Evolutionary conservation across 2,888 invertebrate species (phyloP), one percentile per base, ranked within the genome.

Genomic region (Oscheius sp.): DNA sequence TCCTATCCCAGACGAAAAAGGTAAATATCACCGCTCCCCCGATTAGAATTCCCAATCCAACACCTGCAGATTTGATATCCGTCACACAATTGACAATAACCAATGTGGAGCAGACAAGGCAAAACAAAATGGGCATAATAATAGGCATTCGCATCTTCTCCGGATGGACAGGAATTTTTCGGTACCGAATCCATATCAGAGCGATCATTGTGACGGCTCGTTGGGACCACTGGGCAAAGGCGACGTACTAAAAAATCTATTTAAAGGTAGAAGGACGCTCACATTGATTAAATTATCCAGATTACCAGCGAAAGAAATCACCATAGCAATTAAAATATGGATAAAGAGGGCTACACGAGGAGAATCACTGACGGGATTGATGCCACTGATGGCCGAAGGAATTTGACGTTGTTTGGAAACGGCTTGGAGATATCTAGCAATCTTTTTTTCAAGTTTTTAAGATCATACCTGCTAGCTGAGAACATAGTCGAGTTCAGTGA

Each of bases 201-300:
- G 81, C 81, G n/a, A 75, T 50, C 77, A 85, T 84, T 24, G 84
- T 84, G 62, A 81, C 72, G 2, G 78, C 77, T 20, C 85, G 68
- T 54, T 85, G 82, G n/a, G 79, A 76, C 85, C 85, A 85, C 59
- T 81, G 80, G 2, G 81, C 78, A 51, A 84, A 83, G 6, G 80
- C 80, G 6, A 82, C 80, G 68, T 82, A 84, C 68, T 59, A 44
- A 28, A 59, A 51, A 30, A 50, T n/a, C n/a, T n/a, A n/a, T n/a
- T n/a, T n/a, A n/a, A n/a, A n/a, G n/a, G n/a, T n/a, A n/a, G n/a
- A n/a, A n/a, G n/a, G n/a, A n/a, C n/a, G n/a, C 59, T 59, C 26
- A 59, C 59, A 59, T 80, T 79, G 65, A 84, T 81, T 47, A 84
- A 61, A 30, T 81, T 73, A 59, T 80, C 69, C 36, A 81, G 72